A percentile compares a stretch with the other conserved stretches of the same genome.
phyloP scores from a whole-genome alignment of 2,888 invertebrate genomes.

The Pristionchus japonicus region DNA sequence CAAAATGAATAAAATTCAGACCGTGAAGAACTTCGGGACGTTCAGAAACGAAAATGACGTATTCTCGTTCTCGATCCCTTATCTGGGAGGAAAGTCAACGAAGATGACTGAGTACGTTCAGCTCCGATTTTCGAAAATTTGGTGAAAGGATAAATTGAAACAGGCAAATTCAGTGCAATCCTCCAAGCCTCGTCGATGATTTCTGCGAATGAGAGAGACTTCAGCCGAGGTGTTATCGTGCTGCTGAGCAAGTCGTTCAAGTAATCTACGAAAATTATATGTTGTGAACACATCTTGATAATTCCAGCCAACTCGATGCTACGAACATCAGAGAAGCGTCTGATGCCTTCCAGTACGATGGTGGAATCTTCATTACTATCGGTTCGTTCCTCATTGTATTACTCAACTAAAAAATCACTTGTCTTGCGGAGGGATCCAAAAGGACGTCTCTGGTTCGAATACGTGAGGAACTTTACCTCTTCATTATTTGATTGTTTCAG shows the following conservation, averaged over 20 bases:
- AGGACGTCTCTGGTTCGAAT: no score
- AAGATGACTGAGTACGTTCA: not conserved
- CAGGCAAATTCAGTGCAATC: constrained; percentile 24
- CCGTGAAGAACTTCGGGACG: not conserved
- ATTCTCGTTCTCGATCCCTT: not conserved
- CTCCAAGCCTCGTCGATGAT: constrained; percentile 13
- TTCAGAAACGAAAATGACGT: not conserved
- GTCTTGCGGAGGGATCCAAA: no score
- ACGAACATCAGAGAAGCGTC: constrained; percentile 2
- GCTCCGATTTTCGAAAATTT: no score
- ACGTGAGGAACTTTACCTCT: no score
- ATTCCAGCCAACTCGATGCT: not conserved
- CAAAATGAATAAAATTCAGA: not conserved
- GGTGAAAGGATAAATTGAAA: no score
- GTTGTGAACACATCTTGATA: not conserved
- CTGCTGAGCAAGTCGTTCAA: constrained; percentile 32
- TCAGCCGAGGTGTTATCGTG: constrained; percentile 15
- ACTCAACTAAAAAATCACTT: not conserved
- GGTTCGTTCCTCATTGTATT: not conserved
- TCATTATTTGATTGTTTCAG: no score
- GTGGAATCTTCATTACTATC: constrained; percentile 23
- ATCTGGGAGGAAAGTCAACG: not conserved
- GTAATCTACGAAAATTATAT: not conserved
- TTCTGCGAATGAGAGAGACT: not conserved
- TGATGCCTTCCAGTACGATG: constrained; percentile 12